These are phyloP conservation scores for Zeuzera pyrina DNA, from an alignment of 2,888 invertebrate genomes.

Conservation along the genomic window DNA sequence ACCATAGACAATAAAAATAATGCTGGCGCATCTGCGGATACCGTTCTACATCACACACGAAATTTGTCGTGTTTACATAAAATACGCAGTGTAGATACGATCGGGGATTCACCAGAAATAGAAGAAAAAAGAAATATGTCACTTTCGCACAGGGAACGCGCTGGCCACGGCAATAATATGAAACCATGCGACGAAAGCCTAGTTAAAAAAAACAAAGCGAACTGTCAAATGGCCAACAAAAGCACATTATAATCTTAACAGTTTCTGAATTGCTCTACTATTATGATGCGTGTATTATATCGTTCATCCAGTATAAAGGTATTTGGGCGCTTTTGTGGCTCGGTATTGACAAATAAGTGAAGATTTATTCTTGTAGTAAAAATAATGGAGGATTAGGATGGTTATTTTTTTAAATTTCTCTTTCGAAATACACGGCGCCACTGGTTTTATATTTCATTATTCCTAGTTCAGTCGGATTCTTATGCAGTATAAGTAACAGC, in stretches of 20 bases:
- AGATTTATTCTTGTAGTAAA: slow-evolving; percentile 62
- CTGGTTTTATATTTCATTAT: slow-evolving; percentile 55
- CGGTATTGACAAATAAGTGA: slow-evolving; percentile 71
- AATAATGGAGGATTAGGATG: slow-evolving; percentile 66
- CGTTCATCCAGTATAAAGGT: slow-evolving; percentile 62
- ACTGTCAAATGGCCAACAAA: slow-evolving; percentile 64
- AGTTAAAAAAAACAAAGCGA: slow-evolving; percentile 40
- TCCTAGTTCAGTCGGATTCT: slow-evolving; percentile 29
- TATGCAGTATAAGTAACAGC: slow-evolving; percentile 37
- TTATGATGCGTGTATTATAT: slow-evolving; percentile 70
- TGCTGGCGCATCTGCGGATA: slow-evolving; percentile 66
- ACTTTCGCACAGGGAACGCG: slow-evolving; percentile 36
- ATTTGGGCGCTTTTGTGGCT: slow-evolving; percentile 70
- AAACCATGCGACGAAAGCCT: slow-evolving; percentile 31
- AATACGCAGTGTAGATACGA: slow-evolving; percentile 60
- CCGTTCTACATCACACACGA: slow-evolving; percentile 46
- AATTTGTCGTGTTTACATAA: slow-evolving; percentile 71
- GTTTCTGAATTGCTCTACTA: slow-evolving; percentile 64
- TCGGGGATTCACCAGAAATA: slow-evolving; percentile 56
- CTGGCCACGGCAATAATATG: slow-evolving; percentile 39
- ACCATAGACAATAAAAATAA: slow-evolving; percentile 67
- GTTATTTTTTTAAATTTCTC: slow-evolving; percentile 36
- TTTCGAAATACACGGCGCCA: slow-evolving; percentile 54
- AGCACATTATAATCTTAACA: slow-evolving; percentile 70
- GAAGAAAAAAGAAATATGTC: slow-evolving; percentile 37